phyloP scores from a whole-genome alignment of 2,888 invertebrate genomes.

The Tetragonula carbonaria region DNA sequence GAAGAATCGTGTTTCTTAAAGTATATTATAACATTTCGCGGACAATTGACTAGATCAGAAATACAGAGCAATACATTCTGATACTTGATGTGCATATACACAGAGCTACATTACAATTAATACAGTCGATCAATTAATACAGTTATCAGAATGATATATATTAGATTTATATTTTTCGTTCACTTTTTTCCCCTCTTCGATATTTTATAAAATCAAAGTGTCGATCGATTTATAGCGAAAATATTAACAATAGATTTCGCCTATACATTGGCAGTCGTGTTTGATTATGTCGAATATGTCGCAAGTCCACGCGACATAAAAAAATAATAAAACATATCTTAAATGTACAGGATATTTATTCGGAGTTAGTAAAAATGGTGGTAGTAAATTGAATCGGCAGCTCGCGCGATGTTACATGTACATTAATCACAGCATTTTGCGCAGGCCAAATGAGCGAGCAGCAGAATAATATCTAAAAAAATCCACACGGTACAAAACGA shows the following conservation, averaged over 20 bases:
- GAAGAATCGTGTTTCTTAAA: conserved; percentile 59
- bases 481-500: conserved; percentile 66
- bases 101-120: conserved; percentile 40
- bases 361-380: conserved; percentile 59
- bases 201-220: conserved; percentile 26
- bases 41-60: conserved; percentile 80
- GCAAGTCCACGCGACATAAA: conserved; percentile 53
- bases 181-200: not conserved
- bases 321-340: conserved; percentile 56
- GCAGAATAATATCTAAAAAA: conserved; percentile 47
- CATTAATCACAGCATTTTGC: conserved; percentile 53
- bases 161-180: conserved; percentile 15
- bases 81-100: conserved; percentile 55
- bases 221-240: conserved; percentile 39
- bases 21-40: conserved; percentile 78
- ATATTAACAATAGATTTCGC: conserved; percentile 31
- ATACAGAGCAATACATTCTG: conserved; percentile 63
- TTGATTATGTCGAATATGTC: conserved; percentile 33
- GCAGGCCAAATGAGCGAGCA: conserved; percentile 35
- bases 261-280: conserved; percentile 54
- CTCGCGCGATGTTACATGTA: conserved; percentile 43
- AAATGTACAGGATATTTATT: conserved; percentile 55
- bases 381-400: conserved; percentile 46
- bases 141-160: conserved; percentile 12
- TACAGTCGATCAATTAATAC: conserved; percentile 13